phyloP scores from a whole-genome alignment of 1,140 invertebrate genomes.

The Palaemon carinicauda region DNA sequence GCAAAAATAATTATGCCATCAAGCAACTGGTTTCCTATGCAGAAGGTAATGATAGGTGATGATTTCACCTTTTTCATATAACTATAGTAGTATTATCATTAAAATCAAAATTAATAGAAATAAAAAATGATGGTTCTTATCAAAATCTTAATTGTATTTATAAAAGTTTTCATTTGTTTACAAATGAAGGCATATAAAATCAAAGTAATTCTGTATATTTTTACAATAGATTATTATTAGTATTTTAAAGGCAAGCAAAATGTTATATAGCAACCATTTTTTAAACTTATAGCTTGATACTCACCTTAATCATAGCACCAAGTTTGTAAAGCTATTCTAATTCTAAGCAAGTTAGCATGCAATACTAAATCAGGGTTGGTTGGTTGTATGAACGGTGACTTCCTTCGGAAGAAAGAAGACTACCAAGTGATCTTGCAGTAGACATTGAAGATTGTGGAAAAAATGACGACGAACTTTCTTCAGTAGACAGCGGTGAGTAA shows the following conservation, averaged over 20 bases:
- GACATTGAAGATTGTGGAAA: neutral
- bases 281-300: neutral
- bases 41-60: no score
- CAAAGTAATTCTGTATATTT: no score
- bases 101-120: no score
- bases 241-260: neutral
- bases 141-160: no score
- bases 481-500: neutral
- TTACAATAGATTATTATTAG: no score
- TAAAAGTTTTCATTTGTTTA: no score
- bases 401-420: neutral
- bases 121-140: no score
- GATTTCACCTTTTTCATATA: no score
- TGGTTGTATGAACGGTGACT: conserved; percentile 22
- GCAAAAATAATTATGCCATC: neutral
- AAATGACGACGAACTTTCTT: neutral
- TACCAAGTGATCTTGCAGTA: conserved; percentile 24
- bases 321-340: neutral
- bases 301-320: neutral
- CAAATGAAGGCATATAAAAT: no score
- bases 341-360: conserved; percentile 20
- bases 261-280: neutral
- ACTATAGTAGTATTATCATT: no score
- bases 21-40: no score
- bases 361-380: conserved; percentile 24